These are phyloP conservation scores for Leptinotarsa defecta DNA, from an alignment of 1,140 invertebrate species.

Conservation along the genomic window DNA sequence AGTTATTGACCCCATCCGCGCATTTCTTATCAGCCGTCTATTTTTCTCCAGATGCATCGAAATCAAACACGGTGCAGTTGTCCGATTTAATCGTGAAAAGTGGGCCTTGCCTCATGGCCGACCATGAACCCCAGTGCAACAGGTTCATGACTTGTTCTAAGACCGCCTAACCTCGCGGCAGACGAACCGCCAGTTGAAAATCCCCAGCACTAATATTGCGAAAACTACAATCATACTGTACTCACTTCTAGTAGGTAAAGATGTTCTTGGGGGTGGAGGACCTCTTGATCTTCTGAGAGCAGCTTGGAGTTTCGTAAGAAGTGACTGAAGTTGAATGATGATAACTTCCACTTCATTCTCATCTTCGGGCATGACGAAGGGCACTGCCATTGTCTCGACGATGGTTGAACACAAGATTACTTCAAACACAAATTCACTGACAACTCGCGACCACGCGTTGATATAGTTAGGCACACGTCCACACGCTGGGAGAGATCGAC, in stretches of 20 bases:
- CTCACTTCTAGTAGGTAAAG: slow-evolving; percentile 18
- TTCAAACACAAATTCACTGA: slow-evolving; percentile 27
- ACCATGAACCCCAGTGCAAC: slow-evolving; percentile 43
- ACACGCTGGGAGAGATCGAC: slow-evolving; percentile 33
- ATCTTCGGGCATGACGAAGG: slow-evolving; percentile 55
- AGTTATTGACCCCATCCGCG: background rate
- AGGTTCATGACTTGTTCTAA: slow-evolving; percentile 33
- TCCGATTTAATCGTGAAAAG: slow-evolving; percentile 3
- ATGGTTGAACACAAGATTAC: slow-evolving; percentile 18
- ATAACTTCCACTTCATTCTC: slow-evolving; percentile 46
- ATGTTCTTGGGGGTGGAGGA: background rate
- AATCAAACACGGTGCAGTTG: slow-evolving; percentile 11
- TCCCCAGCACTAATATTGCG: background rate
- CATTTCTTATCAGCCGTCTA: background rate
- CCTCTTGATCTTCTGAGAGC: slow-evolving; percentile 17
- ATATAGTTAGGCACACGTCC: slow-evolving; percentile 31
- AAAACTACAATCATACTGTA: slow-evolving; percentile 5
- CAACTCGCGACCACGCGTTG: slow-evolving; percentile 30
- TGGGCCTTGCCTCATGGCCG: slow-evolving; percentile 34
- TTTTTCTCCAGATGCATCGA: background rate
- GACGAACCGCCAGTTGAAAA: slow-evolving; percentile 1
- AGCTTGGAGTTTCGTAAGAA: slow-evolving; percentile 36
- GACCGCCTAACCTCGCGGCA: background rate
- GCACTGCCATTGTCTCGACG: slow-evolving; percentile 54
- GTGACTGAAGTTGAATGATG: slow-evolving; percentile 37